Base-by-base conservation (phyloP, 1,140 invertebrate genomes). In the Cydia splendana region DNA sequence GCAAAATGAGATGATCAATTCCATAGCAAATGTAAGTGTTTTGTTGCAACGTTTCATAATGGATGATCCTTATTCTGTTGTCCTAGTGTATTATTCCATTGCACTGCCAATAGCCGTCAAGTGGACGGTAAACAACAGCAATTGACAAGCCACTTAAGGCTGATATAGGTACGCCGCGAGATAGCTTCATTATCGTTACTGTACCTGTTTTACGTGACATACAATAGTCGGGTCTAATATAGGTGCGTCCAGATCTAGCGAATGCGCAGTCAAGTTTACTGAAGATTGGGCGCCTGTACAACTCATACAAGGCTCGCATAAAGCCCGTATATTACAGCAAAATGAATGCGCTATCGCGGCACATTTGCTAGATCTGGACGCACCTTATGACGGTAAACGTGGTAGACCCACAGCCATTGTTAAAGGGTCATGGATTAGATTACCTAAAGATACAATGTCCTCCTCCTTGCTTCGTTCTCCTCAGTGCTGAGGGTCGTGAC, bases 81-180 rank as follows among this genome's bases (percentile, higher is more conserved):
- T 62, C 57, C 20, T 24, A 10, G 15, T 4, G 18, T 62, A 24
- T 57, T 62, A 62, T 62, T 62, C 20, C 18, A 62, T 62, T 62
- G 57, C 57, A 62, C 2, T 20, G 57, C 57, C 57, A 62, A 62
- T 62, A 62, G 57, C 20, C 57, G 18, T 62, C 57, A 62, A 62
- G 20, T 24, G 57, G 15, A 62, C 20, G 9, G 57, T 24, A 62
- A 62, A 62, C 57, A 62, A 62, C 57, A 20, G 20, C 20, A 62
- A 62, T 62, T 62, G 57, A 20, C 57, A 62, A 62, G 57, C 20
- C 57, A 62, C 57, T 62, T 62, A 62, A 62, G 57, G 57, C 57
- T 62, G 57, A 24, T 10, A 57, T 20, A 57, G 53, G 53, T 57
- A 57, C 53, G 53, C 53, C n/a, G 53, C 20, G 57, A 62, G 6